phyloP scores from a whole-genome alignment of 2,113 vertebrate species.

The Otocyon megalotis region DNA sequence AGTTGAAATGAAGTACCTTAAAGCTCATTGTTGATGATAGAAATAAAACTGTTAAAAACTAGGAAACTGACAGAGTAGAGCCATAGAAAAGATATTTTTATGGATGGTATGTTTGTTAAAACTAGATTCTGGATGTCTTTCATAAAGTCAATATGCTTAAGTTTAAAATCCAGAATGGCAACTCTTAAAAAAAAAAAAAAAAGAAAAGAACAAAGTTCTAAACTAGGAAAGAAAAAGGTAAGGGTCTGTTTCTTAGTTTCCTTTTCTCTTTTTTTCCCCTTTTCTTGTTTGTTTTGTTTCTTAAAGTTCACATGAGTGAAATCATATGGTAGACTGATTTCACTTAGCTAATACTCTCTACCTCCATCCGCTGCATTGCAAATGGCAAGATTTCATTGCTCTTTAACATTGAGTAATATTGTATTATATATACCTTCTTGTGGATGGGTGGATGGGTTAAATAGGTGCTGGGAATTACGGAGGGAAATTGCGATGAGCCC shows the following conservation, averaged over 20 bases:
- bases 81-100: background rate
- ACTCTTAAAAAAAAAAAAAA: background rate
- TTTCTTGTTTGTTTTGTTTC: background rate
- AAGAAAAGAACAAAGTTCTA: background rate
- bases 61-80: background rate
- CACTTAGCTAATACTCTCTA: background rate
- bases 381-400: background rate
- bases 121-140: background rate
- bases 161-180: background rate
- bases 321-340: background rate
- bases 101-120: constrained; percentile 40
- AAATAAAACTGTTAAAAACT: constrained; percentile 34
- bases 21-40: constrained; percentile 8
- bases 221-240: background rate
- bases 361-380: background rate
- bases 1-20: constrained; percentile 62
- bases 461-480: background rate
- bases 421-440: background rate
- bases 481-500: background rate
- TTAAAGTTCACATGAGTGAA: background rate
- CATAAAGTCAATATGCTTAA: background rate
- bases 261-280: background rate
- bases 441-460: background rate
- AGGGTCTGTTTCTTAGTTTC: background rate
- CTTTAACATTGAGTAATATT: background rate